Base-by-base conservation (phyloP, 2,888 invertebrate species). In the Pediacus dermestoides region DNA sequence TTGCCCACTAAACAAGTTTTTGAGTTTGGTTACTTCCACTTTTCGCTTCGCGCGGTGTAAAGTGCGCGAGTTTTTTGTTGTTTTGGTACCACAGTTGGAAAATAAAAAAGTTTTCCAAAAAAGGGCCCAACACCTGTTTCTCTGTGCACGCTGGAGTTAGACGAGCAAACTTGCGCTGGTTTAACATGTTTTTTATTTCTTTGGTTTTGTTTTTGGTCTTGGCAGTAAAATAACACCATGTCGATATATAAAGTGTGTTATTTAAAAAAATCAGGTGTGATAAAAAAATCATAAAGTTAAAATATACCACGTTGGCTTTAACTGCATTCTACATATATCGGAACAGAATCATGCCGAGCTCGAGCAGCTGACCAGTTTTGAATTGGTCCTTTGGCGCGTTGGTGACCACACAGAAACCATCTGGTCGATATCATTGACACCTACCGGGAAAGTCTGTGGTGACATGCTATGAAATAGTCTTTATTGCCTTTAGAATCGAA, bases 391-490 rank as follows among this genome's bases (percentile, higher is more conserved):
- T 15, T 32, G 32, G 26, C 26, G 34, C 37, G 38, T 34, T 30
- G 37, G 48, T 49, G 57, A 48, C 37, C 44, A 39, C 6, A 26
- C 16, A 37, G n/a, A 26, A 28, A 16, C 32, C 52, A 45, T 44
- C 51, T 52, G 53, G 46, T 44, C 55, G 56, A 46, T 45, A 57
- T 49, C 45, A 56, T 63, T 64, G 64, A 65, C 66, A 67, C 66
- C 66, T 66, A 67, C 66, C 63, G 66, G 60, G 65, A 61, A 61
- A 60, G 58, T 58, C 64, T 66, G 65, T 66, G 67, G 66, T 66
- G 67, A 67, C 67, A 66, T 52, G 66, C 67, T 63, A 66, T 66
- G 66, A 67, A 66, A 67, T 64, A 63, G 64, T 59, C 64, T 67
- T 67, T 67, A 67, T 66, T 65, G 61, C 64, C 61, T 58, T 59